Evolutionary conservation across 1,140 invertebrate species (phyloP), one percentile per base, ranked within the genome.

Genomic region (Aphelenchoides besseyi): DNA sequence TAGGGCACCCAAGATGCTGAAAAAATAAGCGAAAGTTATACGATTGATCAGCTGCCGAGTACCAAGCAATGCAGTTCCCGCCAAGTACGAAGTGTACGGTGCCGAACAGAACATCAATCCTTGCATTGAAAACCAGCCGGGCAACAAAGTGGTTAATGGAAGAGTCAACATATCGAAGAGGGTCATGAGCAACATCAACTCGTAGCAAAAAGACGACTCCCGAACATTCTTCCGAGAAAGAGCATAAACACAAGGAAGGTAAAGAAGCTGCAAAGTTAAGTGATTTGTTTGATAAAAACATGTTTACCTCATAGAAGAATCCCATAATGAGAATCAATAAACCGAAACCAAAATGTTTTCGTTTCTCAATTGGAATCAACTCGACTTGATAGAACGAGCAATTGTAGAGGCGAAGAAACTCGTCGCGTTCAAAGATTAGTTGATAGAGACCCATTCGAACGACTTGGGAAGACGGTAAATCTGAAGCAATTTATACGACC

Each of bases 111-210:
- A 8, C 55, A 59, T 18, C 5, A 5, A 59, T 29, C 55, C 55
- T 5, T 59, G 26, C 26, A 59, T 8, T 8, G 55, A 59, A 59
- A 18, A 5, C 5, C 18, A 59, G 5, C 55, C 55, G 55, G 55
- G 55, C 5, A 59, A 59, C 5, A 59, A 23, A 8, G 55, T 18
- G 18, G 5, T 59, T 33, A 8, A 5, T 8, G 18, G 18, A 28
- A 59, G 18, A 12, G 18, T 5, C 26, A 28, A 59, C 55, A 59
- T 33, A 23, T 59, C 55, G 55, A 59, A 59, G 18, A 59, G 5
- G 55, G 26, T 59, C 55, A 59, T 59, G 5, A 59, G 18, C 55
- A 59, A 33, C 55, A 59, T 59, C 12, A 59, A 5, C 23, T 59
- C 18, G 55, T 59, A 59, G 18, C 55, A 59, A 23, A 59, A 28